Evolutionary conservation across 2,797 vertebrate species (phyloP).

Genomic region (Helarctos malayanus): DNA sequence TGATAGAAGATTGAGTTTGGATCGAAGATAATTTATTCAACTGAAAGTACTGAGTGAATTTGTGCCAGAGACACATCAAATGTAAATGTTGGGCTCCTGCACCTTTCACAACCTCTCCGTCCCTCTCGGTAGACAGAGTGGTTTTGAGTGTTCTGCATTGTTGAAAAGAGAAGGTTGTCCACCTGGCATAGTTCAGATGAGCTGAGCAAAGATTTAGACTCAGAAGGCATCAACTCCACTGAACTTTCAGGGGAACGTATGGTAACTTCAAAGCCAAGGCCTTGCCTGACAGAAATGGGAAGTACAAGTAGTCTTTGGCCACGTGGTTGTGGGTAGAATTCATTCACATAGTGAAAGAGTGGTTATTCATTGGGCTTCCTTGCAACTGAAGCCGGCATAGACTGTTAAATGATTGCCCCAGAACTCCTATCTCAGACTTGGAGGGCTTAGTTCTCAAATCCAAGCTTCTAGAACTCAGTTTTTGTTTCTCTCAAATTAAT

Average conservation of each 20-base stretch:
- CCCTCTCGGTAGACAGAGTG: too few relatives aligned
- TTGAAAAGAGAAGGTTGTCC: background rate
- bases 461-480: conserved; percentile 44
- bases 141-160: background rate
- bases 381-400: background rate
- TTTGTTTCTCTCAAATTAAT: conserved; percentile 61
- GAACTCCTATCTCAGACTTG: background rate
- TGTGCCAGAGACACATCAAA: background rate
- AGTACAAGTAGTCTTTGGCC: background rate
- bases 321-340: background rate
- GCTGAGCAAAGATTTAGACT: background rate
- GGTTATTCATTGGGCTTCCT: background rate
- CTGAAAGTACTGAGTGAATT: background rate
- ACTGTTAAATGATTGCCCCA: background rate
- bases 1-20: background rate
- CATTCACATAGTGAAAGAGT: background rate
- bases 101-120: background rate
- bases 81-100: background rate
- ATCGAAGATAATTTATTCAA: background rate
- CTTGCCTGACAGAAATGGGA: background rate
- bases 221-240: background rate
- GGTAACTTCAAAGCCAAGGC: background rate
- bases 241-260: background rate
- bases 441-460: conserved; percentile 39
- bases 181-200: background rate